Evolutionary conservation across 23 tunicate species (phyloP).

Genomic region (Trididemnum nubilum): DNA sequence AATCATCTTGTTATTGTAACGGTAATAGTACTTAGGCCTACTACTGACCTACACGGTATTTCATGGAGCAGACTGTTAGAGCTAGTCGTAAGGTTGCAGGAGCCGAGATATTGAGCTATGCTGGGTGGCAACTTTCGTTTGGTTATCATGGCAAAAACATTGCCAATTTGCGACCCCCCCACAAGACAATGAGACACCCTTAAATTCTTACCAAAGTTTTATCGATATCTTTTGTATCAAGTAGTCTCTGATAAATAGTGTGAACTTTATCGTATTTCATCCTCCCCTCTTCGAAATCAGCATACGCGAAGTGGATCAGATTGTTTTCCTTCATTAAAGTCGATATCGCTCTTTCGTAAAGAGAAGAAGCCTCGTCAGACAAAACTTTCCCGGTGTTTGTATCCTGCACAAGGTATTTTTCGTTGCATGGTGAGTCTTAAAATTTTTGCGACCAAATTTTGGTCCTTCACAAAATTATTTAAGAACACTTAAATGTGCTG

Average conservation of each 20-base stretch:
- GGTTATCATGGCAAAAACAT: too few relatives aligned
- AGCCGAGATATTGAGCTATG: too few relatives aligned
- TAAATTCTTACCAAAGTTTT: conserved; percentile 63
- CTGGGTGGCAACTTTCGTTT: too few relatives aligned
- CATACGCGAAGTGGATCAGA: conserved; percentile 91
- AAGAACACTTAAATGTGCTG: neutral
- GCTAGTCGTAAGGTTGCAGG: too few relatives aligned
- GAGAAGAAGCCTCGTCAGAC: conserved; percentile 83
- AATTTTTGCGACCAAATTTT: too few relatives aligned
- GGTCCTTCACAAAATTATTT: too few relatives aligned
- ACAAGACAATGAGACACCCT: too few relatives aligned
- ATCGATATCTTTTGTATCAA: conserved; percentile 81
- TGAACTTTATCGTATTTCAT: conserved; percentile 87
- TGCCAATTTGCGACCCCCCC: too few relatives aligned
- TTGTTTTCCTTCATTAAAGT: conserved; percentile 73
- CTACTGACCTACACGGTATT: too few relatives aligned
- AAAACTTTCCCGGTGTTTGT: conserved; percentile 72
- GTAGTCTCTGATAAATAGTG: conserved; percentile 73
- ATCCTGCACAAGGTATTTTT: conserved; percentile 68
- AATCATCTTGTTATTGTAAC: too few relatives aligned
- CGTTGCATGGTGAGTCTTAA: neutral
- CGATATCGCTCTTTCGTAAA: conserved; percentile 83
- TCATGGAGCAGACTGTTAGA: too few relatives aligned
- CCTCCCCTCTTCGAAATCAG: conserved; percentile 94
- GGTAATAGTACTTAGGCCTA: too few relatives aligned